Conservation (phyloP, 2,888 invertebrate genomes). For the Pogonocherus hispidulus region DNA sequence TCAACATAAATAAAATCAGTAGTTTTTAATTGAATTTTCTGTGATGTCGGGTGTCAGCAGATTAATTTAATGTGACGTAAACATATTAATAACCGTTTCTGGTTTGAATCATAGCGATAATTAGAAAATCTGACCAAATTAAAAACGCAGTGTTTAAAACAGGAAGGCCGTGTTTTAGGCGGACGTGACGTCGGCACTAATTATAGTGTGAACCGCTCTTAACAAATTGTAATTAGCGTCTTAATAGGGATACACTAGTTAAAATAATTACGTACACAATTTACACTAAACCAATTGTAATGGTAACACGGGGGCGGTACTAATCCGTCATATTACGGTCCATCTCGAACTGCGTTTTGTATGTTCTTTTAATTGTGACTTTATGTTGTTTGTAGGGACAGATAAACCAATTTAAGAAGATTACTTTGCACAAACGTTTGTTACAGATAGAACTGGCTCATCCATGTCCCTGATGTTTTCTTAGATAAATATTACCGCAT, state of each 20-base stretch:
- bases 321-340: constrained; percentile 38
- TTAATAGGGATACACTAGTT: constrained; percentile 70
- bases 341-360: constrained; percentile 1
- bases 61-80: constrained; percentile 46
- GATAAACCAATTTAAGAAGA: constrained; percentile 59
- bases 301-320: constrained; percentile 60
- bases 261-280: constrained; percentile 68
- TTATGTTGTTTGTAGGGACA: constrained; percentile 48
- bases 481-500: constrained; percentile 36
- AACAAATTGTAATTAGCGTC: constrained; percentile 68
- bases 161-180: constrained; percentile 62
- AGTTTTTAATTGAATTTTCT: background rate
- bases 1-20: too few relatives aligned
- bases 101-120: constrained; percentile 50
- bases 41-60: constrained; percentile 36
- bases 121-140: constrained; percentile 62
- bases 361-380: constrained; percentile 49
- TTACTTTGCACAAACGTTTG: constrained; percentile 58
- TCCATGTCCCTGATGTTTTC: constrained; percentile 28
- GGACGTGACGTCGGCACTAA: constrained; percentile 67
- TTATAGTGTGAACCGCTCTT: constrained; percentile 68
- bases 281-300: constrained; percentile 65
- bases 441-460: constrained; percentile 52
- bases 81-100: constrained; percentile 41
- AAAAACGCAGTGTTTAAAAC: constrained; percentile 59